Conservation (phyloP, 2,797 vertebrate genomes). For the Carduelis carduelis region DNA sequence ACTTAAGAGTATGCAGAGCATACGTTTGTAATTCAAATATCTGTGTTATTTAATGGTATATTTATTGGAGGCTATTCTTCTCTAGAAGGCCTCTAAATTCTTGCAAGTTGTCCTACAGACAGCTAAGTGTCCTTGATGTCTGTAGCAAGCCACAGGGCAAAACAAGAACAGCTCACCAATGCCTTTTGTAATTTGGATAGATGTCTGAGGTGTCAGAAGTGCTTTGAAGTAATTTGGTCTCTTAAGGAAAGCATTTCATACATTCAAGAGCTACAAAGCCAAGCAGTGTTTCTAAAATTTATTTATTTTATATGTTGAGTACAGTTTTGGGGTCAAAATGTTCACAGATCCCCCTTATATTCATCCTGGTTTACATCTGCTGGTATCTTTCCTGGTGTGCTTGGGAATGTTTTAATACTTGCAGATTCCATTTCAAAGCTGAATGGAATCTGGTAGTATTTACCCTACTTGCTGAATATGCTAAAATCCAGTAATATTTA, state of each 20-base stretch:
- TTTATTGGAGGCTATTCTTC: not conserved
- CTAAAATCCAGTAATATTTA: not conserved
- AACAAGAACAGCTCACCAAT: not conserved
- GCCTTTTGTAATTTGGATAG: conserved; percentile 1
- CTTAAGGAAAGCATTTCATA: not conserved
- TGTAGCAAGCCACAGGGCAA: not conserved
- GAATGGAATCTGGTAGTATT: not conserved
- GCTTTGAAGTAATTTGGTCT: conserved; percentile 11
- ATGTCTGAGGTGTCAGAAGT: conserved; percentile 1
- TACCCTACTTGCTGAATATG: not conserved
- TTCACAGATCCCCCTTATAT: not conserved
- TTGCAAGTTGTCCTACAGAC: not conserved
- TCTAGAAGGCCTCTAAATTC: not conserved
- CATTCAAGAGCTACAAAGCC: not conserved
- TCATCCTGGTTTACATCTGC: not conserved
- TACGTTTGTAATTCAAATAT: not conserved
- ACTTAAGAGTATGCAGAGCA: not conserved
- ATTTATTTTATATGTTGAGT: not conserved
- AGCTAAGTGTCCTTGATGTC: not conserved
- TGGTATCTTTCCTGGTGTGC: not conserved
- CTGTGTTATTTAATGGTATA: not conserved
- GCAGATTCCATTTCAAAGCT: not conserved
- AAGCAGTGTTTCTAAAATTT: not conserved
- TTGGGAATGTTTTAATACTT: not conserved
- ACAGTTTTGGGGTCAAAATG: not conserved